Evolutionary conservation across 1,140 invertebrate species (phyloP), one percentile per base, ranked within the genome.

Genomic region (Bursaphelenchus mucronatus): DNA sequence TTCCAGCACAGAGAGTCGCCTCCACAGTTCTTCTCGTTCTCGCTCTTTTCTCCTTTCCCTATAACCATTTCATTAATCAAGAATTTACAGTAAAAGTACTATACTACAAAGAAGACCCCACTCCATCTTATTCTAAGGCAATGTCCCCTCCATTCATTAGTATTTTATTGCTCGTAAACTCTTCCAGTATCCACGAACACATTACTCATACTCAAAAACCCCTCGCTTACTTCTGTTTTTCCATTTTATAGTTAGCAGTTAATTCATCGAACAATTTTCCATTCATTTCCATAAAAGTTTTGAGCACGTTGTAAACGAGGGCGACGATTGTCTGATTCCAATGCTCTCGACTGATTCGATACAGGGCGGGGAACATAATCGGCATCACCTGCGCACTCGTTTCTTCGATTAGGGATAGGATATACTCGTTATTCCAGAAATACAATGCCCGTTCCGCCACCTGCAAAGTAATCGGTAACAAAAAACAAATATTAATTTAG

Each of bases 401-500:
- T 67, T 86, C 85, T 69, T 83, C 83, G 64, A 86, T 85, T 66
- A 86, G 76, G 69, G 82, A 84, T 64, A 86, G 70, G 69, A 86
- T 85, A 75, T 86, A 86, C 69, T 86, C 85, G 75, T 86, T 86
- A 77, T 85, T 86, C 85, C 85, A 86, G 71, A 83, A 86, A 73
- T 85, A 86, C 53, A 86, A 79, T 47, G 85, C 84, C 64, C 85
- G 73, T 73, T 86, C 85, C 52, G 85, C 85, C 49, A 86, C 85
- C 84, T 85, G 59, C n/a, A 75, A 44, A 57, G 30, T 15, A 2
- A 11, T 1, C n/a, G 64, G 40, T 15, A 44, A 44, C 4, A 13
- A 55, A 55, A 30, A 30, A 30, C 30, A n/a, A n/a, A 3, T 30
- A 30, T 30, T 30, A 30, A 30, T 30, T 30, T 30, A 5, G 30